phyloP scores from a whole-genome alignment of 2,113 vertebrate genomes.

The Onychostoma macrolepis region DNA sequence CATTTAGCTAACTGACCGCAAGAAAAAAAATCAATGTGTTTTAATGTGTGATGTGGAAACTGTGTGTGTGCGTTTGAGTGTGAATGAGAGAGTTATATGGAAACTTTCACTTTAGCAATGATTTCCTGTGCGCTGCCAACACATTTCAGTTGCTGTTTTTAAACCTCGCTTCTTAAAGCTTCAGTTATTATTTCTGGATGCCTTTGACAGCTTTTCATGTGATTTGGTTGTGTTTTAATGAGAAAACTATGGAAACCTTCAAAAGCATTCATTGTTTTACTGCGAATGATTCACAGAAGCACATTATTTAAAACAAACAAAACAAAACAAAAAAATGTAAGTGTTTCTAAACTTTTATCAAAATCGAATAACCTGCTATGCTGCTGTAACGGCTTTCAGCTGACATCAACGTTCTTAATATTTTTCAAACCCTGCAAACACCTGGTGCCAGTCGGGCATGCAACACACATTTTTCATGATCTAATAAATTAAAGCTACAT shows the following conservation, averaged over 20 bases:
- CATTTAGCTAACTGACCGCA: not conserved
- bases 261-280: not conserved
- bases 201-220: conserved; percentile 3
- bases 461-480: not conserved
- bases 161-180: not conserved
- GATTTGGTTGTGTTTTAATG: not conserved
- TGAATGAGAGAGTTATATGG: not conserved
- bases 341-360: not conserved
- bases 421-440: not conserved
- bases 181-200: not conserved
- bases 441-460: not conserved
- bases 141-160: not conserved
- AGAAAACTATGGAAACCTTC: not conserved
- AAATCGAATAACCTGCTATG: not conserved
- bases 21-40: not conserved
- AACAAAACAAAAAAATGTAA: not conserved
- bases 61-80: not conserved
- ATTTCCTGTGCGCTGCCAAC: not conserved
- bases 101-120: not conserved
- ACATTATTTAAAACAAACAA: not conserved
- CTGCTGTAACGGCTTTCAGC: not conserved
- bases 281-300: not conserved
- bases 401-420: not conserved
- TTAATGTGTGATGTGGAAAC: not conserved
- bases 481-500: not conserved